Evolutionary conservation across 2,113 vertebrate species (phyloP), one percentile per base, ranked within the genome.

Genomic region (Hassar affinis): DNA sequence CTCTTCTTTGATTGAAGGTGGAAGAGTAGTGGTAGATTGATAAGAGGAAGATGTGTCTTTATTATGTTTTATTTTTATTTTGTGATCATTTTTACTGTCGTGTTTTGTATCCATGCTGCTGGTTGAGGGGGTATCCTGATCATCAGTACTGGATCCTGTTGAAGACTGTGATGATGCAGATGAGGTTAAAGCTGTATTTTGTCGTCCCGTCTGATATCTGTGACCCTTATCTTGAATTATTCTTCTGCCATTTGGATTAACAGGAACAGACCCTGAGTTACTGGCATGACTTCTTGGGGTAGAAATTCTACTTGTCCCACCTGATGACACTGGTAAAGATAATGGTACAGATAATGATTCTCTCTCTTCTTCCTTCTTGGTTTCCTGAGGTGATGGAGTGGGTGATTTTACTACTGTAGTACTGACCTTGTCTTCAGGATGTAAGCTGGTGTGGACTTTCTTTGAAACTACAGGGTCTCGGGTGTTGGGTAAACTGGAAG

Each of bases 141-240:
- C 84, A 62, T 81, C 83, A 85, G 78, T 51, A 80, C 85, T 87
- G 74, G 84, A 87, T 81, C 83, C 86, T 89, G 86, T 72, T 89
- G 88, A 90, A 11, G 91, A 91, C 85, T 93, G 92, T 62, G 91
- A 83, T 81, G 83, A 87, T 64, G 87, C 1, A 14, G 89, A 84
- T 14, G 86, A 86, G 12, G 87, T 59, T 68, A 82, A 78, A 22
- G 61, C 80, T 56, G 90, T 84, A 90, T 92, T 94, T 64, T 89
- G 81, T 20, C 86, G 85, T 68, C 89, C 91, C 68, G 89, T 91
- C 6, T 78, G 66, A 42, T 90, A 22, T 88, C 88, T 92, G 83
- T 93, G 93, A 22, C 90, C 89, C 84, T 91, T 89, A 0, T 82
- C 77, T 18, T 84, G 79, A 87, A 82, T 42, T 27, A 90, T 79